Base-by-base conservation (phyloP, 2,888 invertebrate genomes). In the Parnassius glacialis region DNA sequence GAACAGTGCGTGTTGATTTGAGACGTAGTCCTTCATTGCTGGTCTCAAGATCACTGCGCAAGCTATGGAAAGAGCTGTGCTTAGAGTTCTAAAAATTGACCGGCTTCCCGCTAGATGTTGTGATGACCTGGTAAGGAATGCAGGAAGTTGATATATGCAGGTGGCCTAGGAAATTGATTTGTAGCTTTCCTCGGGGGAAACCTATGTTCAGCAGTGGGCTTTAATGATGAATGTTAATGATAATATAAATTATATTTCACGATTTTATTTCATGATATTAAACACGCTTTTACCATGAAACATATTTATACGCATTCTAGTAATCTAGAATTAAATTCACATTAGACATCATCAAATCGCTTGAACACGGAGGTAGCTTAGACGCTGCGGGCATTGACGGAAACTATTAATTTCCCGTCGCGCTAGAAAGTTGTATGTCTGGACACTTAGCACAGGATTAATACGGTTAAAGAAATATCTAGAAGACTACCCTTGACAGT, bases 371-470 rank as follows among this genome's bases (percentile, higher is more conserved):
- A 47, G 54, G 54, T 51, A 10, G 54, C 55, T 51, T 13, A 47
- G 41, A 25, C 42, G 63, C 62, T 62, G 58, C 42, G 16, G 56
- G 59, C 55, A 80, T 75, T 76, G 70, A 75, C 79, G 80, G 80
- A 79, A 79, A 83, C 77, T 77, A 83, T 80, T 82, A 81, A 85
- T 86, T 84, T 84, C 76, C 75, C 76, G 74, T 68, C 64, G 71
- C 63, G 71, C 71, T 86, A 87, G 87, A 87, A 87, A 87, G 87
- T 78, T 67, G 63, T 25, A 62, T 25, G 45, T 56, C 59, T 67
- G 69, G 67, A 67, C 68, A 64, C 66, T 62, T 65, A 20, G 16
- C 47, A 48, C 55, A 20, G 54, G 62, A 45, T 58, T 59, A 62
- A 52, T 53, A 57, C 51, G 44, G 61, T 62, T 59, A 58, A 9